phyloP scores from a whole-genome alignment of 2,888 invertebrate genomes.

The Kuschelorhynchus macadamiae region DNA sequence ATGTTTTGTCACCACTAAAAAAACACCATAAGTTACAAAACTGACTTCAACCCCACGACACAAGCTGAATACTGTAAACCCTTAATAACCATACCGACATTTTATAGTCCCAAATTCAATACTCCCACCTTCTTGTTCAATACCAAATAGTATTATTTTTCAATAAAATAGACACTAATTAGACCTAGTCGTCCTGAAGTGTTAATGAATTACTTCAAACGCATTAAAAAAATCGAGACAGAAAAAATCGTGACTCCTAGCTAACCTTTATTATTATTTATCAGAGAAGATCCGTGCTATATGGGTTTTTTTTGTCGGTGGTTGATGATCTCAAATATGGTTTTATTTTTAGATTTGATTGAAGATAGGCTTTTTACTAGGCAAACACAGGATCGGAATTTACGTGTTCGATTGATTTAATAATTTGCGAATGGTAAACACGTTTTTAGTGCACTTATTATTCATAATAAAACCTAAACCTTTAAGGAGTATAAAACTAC shows the following conservation, averaged over 20 bases:
- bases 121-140: slow-evolving; percentile 12
- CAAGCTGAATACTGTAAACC: neutral
- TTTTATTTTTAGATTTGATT: slow-evolving; percentile 39
- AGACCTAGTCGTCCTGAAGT: slow-evolving; percentile 26
- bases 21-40: slow-evolving; percentile 1
- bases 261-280: slow-evolving; percentile 39
- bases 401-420: no score
- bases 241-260: slow-evolving; percentile 42
- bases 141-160: slow-evolving; percentile 17
- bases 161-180: slow-evolving; percentile 38
- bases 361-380: slow-evolving; percentile 8
- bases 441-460: no score
- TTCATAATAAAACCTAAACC: no score
- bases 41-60: no score
- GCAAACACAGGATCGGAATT: slow-evolving; percentile 23
- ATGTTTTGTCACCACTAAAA: neutral
- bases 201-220: slow-evolving; percentile 38
- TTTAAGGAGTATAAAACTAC: no score
- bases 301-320: slow-evolving; percentile 42
- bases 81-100: slow-evolving; percentile 8
- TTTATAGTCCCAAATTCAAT: slow-evolving; percentile 10
- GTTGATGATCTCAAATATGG: slow-evolving; percentile 44
- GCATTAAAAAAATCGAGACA: slow-evolving; percentile 38
- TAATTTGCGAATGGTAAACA: no score
- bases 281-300: slow-evolving; percentile 36